Evolutionary conservation across 2,113 vertebrate species (phyloP).

Genomic region (Oryzias celebensis): DNA sequence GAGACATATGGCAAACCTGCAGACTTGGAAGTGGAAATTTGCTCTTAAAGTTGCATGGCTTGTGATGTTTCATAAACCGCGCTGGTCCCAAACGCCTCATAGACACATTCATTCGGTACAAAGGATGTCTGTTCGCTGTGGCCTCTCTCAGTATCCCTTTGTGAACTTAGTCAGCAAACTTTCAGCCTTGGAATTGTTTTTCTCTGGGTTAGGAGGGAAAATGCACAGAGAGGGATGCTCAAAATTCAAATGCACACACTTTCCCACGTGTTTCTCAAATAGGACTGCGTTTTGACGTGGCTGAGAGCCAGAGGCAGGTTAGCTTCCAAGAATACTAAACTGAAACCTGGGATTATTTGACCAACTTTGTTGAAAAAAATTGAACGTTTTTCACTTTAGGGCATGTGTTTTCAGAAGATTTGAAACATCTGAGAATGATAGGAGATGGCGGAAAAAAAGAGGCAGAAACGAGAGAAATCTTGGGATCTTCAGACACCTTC

Average conservation of each 20-base stretch:
- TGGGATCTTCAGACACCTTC: slow-evolving; percentile 71
- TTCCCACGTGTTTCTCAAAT: slow-evolving; percentile 45
- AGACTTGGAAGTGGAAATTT: slow-evolving; percentile 32
- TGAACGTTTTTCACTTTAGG: not conserved
- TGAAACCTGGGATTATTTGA: slow-evolving; percentile 4
- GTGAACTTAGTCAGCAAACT: slow-evolving; percentile 72
- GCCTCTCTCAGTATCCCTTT: slow-evolving; percentile 77
- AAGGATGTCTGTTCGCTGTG: slow-evolving; percentile 76
- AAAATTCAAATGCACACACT: slow-evolving; percentile 26
- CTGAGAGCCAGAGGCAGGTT: slow-evolving; percentile 26
- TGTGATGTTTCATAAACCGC: slow-evolving; percentile 74
- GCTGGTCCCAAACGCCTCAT: slow-evolving; percentile 72
- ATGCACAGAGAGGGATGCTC: slow-evolving; percentile 47
- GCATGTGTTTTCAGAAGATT: slow-evolving; percentile 21
- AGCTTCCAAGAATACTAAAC: slow-evolving; percentile 9
- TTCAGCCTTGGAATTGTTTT: slow-evolving; percentile 72
- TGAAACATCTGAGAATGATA: slow-evolving; percentile 34
- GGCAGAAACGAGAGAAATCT: slow-evolving; percentile 51
- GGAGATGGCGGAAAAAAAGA: slow-evolving; percentile 28
- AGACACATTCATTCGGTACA: slow-evolving; percentile 75
- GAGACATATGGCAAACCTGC: slow-evolving; percentile 28
- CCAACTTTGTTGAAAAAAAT: slow-evolving; percentile 5
- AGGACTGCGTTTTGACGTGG: slow-evolving; percentile 10
- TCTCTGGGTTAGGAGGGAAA: slow-evolving; percentile 72
- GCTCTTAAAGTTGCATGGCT: slow-evolving; percentile 49